phyloP scores from a whole-genome alignment of 2,888 invertebrate genomes.

The Eucera pruinosa region DNA sequence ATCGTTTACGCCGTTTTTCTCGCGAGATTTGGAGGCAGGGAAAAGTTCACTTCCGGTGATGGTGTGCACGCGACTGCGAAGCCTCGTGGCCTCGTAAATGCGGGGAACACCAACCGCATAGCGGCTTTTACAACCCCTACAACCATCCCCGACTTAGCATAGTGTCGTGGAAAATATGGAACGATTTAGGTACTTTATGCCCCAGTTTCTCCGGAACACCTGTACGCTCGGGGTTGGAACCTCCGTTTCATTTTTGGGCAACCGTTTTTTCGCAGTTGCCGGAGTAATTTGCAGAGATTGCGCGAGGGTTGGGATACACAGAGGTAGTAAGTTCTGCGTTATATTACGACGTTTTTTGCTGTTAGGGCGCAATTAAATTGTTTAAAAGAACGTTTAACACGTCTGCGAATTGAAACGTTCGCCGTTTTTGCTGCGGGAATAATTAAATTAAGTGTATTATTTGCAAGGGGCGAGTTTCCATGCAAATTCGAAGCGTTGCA shows the following conservation, averaged over 20 bases:
- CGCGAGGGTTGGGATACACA: too few relatives aligned
- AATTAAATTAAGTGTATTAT: too few relatives aligned
- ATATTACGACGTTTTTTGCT: neutral
- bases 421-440: too few relatives aligned
- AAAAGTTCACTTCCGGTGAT: conserved; percentile 9
- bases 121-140: neutral
- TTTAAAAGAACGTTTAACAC: too few relatives aligned
- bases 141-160: neutral
- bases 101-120: neutral
- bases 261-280: too few relatives aligned
- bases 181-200: conserved; percentile 13
- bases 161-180: conserved; percentile 2
- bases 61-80: neutral
- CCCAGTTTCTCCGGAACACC: conserved; percentile 10
- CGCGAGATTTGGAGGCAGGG: neutral
- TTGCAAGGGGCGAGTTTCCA: too few relatives aligned
- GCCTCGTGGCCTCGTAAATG: neutral
- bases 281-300: too few relatives aligned
- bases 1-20: conserved; percentile 38
- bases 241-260: conserved; percentile 3
- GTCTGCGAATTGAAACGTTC: too few relatives aligned
- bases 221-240: neutral
- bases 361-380: neutral
- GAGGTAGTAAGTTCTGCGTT: neutral
- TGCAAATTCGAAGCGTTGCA: too few relatives aligned